Conservation (phyloP, 2,888 invertebrate genomes). For the Drosophila mimica region DNA sequence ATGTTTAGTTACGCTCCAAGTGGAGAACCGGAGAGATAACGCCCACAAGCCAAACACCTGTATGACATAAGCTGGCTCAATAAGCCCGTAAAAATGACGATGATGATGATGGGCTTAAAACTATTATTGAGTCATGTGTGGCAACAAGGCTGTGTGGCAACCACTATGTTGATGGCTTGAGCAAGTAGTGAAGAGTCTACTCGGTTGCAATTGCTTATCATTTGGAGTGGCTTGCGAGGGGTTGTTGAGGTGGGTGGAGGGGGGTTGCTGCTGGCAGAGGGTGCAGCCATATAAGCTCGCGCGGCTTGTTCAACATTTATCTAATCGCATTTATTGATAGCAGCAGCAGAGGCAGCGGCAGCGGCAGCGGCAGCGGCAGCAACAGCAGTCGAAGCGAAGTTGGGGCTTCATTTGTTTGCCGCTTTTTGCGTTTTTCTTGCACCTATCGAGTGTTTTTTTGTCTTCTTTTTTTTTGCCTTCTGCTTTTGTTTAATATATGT, state of each 20-base stretch:
- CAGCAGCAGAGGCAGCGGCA: slow-evolving; percentile 37
- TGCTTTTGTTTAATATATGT: slow-evolving; percentile 50
- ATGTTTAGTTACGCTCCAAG: slow-evolving; percentile 22
- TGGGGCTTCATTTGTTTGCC: slow-evolving; percentile 54
- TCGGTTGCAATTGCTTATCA: slow-evolving; percentile 37
- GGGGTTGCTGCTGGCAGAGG: neutral
- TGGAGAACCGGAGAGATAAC: slow-evolving; percentile 31
- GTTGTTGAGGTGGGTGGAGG: neutral
- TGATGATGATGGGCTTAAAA: slow-evolving; percentile 9
- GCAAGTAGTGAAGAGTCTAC: slow-evolving; percentile 4
- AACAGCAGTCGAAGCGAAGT: slow-evolving; percentile 47
- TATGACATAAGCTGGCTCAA: slow-evolving; percentile 52
- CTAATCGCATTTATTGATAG: slow-evolving; percentile 75
- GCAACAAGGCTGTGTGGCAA: neutral
- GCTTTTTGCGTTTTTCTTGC: slow-evolving; percentile 45
- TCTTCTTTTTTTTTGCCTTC: slow-evolving; percentile 33
- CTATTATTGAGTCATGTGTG: slow-evolving; percentile 22
- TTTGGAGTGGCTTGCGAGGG: neutral
- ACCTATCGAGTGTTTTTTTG: slow-evolving; percentile 4
- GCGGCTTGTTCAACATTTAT: slow-evolving; percentile 56
- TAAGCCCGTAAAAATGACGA: neutral
- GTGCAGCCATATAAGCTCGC: slow-evolving; percentile 58
- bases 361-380: slow-evolving; percentile 40
- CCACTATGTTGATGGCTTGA: slow-evolving; percentile 3
- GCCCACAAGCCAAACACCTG: slow-evolving; percentile 28